Percentiles rank a stretch among this genome's conserved stretches.
Conservation (phyloP, 2,888 invertebrate genomes). For the Baronia brevicornis region DNA sequence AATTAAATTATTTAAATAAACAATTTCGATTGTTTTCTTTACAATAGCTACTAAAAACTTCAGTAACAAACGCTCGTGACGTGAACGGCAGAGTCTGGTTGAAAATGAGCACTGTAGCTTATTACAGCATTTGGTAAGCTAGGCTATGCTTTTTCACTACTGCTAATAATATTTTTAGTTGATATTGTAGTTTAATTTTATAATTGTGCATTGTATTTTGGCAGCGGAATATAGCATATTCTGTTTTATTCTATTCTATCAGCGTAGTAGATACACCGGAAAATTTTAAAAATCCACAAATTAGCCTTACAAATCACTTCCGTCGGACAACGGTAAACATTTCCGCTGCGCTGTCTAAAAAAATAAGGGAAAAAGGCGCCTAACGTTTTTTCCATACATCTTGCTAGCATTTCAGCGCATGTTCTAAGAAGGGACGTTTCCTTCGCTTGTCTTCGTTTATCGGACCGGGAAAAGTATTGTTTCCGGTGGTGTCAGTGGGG, state of each 20-base stretch:
- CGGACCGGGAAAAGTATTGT: slow-evolving; percentile 56
- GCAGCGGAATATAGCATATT: too few species aligned
- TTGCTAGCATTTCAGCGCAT: slow-evolving; percentile 44
- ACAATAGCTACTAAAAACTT: too few species aligned
- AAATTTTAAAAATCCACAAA: slow-evolving; percentile 24
- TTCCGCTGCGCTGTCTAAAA: slow-evolving; percentile 30
- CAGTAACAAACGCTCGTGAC: too few species aligned
- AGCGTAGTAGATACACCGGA: too few species aligned
- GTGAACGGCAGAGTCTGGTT: too few species aligned
- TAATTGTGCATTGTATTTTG: too few species aligned
- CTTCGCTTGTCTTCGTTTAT: slow-evolving; percentile 61
- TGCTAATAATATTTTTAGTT: too few species aligned
- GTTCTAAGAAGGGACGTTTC: slow-evolving; percentile 41
- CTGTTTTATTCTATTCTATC: too few species aligned
- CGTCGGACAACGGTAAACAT: slow-evolving; percentile 31
- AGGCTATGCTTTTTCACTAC: too few species aligned
- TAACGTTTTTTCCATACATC: slow-evolving; percentile 51
- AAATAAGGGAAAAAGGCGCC: slow-evolving; percentile 27
- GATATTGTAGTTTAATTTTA: too few species aligned
- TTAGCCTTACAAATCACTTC: slow-evolving; percentile 48
- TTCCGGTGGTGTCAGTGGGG: slow-evolving; percentile 54
- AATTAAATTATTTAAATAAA: too few species aligned
- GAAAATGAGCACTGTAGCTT: slow-evolving; percentile 1
- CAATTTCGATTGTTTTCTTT: too few species aligned
- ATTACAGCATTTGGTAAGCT: slow-evolving; percentile 1